Evolutionary conservation across 1,140 invertebrate genomes (phyloP).

Genomic region (Macrobrachium rosenbergii): DNA sequence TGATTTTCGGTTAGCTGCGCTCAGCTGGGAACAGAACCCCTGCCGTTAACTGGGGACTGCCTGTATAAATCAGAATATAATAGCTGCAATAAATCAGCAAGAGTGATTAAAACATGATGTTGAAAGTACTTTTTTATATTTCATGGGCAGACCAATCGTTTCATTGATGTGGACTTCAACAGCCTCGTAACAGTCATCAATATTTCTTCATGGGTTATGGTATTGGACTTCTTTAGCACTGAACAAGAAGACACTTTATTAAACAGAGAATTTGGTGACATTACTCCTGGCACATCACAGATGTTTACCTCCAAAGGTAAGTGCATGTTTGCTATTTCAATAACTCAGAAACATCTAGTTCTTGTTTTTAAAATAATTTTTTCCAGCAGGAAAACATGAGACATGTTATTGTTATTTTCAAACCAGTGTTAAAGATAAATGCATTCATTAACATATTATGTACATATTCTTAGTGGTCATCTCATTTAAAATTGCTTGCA

Average conservation of each 20-base stretch:
- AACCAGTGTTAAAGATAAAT: too few species aligned
- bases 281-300: background rate
- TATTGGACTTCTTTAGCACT: constrained; percentile 90
- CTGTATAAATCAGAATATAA: too few species aligned
- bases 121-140: constrained; percentile 11
- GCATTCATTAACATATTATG: too few species aligned
- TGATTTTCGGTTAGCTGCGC: too few species aligned
- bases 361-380: background rate
- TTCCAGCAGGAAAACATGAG: background rate
- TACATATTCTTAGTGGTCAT: too few species aligned
- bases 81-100: too few species aligned
- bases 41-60: too few species aligned
- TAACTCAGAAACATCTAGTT: background rate
- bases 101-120: background rate
- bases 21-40: too few species aligned
- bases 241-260: constrained; percentile 29
- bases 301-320: constrained; percentile 5
- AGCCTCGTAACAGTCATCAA: constrained; percentile 91
- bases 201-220: constrained; percentile 92
- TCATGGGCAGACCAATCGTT: constrained; percentile 72
- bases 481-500: too few species aligned
- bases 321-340: background rate
- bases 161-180: constrained; percentile 88
- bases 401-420: background rate
- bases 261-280: background rate